phyloP scores from a whole-genome alignment of 2,113 vertebrate species.

The Salvelinus alpinus region DNA sequence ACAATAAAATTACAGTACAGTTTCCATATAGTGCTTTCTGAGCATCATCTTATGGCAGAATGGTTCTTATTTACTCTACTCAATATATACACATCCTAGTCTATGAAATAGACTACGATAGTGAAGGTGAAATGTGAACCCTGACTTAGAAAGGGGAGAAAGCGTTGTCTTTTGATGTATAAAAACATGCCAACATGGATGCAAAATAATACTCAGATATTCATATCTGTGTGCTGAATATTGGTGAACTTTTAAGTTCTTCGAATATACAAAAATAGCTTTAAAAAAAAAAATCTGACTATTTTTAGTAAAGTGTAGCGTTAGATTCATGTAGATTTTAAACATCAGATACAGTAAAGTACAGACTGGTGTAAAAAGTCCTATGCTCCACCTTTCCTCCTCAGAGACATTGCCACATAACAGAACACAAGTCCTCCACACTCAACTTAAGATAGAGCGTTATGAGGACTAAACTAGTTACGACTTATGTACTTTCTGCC shows the following conservation, averaged over 20 bases:
- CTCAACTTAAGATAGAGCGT: background rate
- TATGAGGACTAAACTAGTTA: background rate
- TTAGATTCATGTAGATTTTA: slow-evolving; percentile 46
- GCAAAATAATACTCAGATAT: slow-evolving; percentile 63
- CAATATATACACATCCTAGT: slow-evolving; percentile 22
- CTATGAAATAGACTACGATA: slow-evolving; percentile 30
- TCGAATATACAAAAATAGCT: slow-evolving; percentile 78
- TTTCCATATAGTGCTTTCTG: slow-evolving; percentile 20
- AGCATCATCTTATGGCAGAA: slow-evolving; percentile 31
- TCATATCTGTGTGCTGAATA: slow-evolving; percentile 61
- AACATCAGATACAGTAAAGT: slow-evolving; percentile 58
- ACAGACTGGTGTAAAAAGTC: slow-evolving; percentile 56
- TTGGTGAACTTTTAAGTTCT: slow-evolving; percentile 56
- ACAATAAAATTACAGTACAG: background rate
- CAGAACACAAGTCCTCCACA: slow-evolving; percentile 20
- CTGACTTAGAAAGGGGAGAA: slow-evolving; percentile 55
- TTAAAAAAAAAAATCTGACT: slow-evolving; percentile 67
- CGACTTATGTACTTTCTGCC: slow-evolving; percentile 24
- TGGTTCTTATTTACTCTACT: slow-evolving; percentile 35
- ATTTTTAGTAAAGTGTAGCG: slow-evolving; percentile 66
- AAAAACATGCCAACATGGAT: slow-evolving; percentile 64
- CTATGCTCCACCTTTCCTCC: slow-evolving; percentile 63
- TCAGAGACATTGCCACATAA: slow-evolving; percentile 46
- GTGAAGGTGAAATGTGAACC: slow-evolving; percentile 40
- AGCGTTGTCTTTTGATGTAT: slow-evolving; percentile 59